Base-by-base conservation (phyloP, 2,888 invertebrate genomes). In the Biston stratarius region DNA sequence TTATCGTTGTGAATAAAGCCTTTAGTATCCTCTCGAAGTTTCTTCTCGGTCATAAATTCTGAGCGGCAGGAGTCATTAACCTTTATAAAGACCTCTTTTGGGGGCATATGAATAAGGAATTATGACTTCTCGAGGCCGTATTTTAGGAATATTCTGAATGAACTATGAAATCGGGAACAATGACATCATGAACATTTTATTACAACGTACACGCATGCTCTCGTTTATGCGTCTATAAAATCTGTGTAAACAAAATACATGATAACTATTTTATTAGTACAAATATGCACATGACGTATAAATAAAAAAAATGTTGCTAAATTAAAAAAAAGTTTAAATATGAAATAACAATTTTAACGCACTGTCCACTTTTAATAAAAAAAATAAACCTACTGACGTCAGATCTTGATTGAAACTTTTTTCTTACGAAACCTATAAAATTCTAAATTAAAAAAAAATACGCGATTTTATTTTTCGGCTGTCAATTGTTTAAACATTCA, bases 61-160 rank as follows among this genome's bases (percentile, higher is more conserved):
- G 58, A 62, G 49, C 67, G 67, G 65, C 45, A 51, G 58, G 60
- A 62, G 67, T 62, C 67, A 67, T 67, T 67, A 62, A 67, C 59
- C 63, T 67, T 67, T 47, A 58, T 53, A 47, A 56, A 47, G 55
- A 55, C 59, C 59, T 51, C 59, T 60, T 67, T 59, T 63, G 65
- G 45, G 49, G 62, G 53, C 61, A 60, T 48, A 66, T 64, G 69
- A 58, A 61, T 65, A 61, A 53, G 58, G 59, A 55, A 59, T 59
- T 47, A 56, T 61, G 61, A 59, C 59, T 59, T 65, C 34, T 64
- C 48, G 55, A 38, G 56, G 51, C 45, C 51, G 38, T 65, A 59
- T 56, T 53, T 61, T 48, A 59, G 47, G 45, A 55, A 62, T 52
- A 53, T 66, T 10, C 60, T 64, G 15, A 14, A 49, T 40, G 45